Base-by-base conservation (phyloP, 2,797 vertebrate genomes). In the Kryptopterus vitreolus region DNA sequence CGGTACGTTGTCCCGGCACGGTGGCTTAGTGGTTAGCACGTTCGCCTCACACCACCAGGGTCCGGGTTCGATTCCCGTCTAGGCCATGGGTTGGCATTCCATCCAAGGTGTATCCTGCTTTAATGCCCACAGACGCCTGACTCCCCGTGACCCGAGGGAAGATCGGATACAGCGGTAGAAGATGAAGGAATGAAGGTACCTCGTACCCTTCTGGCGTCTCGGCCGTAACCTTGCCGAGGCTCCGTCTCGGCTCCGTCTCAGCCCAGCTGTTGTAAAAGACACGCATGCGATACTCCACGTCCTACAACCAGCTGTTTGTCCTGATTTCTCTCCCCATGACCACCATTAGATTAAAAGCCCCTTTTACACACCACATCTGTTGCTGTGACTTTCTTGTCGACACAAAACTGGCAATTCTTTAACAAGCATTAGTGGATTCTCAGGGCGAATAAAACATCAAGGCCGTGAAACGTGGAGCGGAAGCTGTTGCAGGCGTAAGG, bases 351-450 rank as follows among this genome's bases (percentile, higher is more conserved):
- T 22, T 35, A 31, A 33, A 65, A 33, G 68, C 46, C 68, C 10
- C 48, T 71, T 53, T 71, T 53, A 71, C 26, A 22, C 4, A 20
- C 26, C 68, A 71, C 68, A 71, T 52, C 68, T 71, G 68, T 26
- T 71, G 68, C 68, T 31, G 52, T 22, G 48, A 71, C 26, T 31
- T 71, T 33, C 48, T 50, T 50, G 43, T 29, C 29, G 16, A 69
- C 18, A 29, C 24, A 50, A n/a, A 48, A 69, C 66, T 18, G 46
- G 66, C 43, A 50, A 69, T 18, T n/a, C 24, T 48, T 69, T 69
- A 69, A 69, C 68, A 70, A 52, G 46, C 46, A 70, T 69, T 69
- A 69, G 8, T 29, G 29, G 46, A 50, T 29, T 29, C 66, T 69
- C 24, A 50, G 66, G 48, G 46, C 29, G 46, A 69, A 0, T 48